phyloP scores from a whole-genome alignment of 2,888 invertebrate genomes.

The Lithophane leautieri region DNA sequence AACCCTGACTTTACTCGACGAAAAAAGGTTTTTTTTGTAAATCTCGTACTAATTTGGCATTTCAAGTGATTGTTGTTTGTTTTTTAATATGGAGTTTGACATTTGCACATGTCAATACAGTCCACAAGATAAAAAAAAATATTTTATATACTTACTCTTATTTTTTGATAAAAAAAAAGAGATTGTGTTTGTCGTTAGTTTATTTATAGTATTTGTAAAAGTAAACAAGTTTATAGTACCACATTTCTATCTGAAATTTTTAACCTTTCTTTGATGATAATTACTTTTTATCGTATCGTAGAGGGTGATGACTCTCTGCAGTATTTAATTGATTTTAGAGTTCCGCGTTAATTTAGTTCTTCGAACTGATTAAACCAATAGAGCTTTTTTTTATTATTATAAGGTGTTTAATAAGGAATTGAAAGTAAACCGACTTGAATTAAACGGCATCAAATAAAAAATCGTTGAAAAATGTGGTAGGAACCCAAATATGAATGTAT shows the following conservation, averaged over 20 bases:
- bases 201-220: not conserved
- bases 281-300: not conserved
- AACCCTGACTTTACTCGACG: too few relatives aligned
- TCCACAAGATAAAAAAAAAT: too few relatives aligned
- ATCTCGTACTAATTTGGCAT: too few relatives aligned
- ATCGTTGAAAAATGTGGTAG: too few relatives aligned
- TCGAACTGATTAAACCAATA: not conserved
- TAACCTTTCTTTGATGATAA: not conserved
- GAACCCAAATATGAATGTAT: not conserved
- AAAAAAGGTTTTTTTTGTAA: too few relatives aligned
- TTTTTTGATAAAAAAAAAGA: not conserved
- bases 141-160: too few relatives aligned
- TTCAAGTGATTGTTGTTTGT: too few relatives aligned
- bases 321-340: not conserved
- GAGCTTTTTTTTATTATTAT: not conserved
- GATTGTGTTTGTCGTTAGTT: not conserved
- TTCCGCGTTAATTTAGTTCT: not conserved
- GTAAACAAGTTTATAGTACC: not conserved
- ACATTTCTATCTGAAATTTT: not conserved
- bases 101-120: too few relatives aligned
- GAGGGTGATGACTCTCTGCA: conserved; percentile 2
- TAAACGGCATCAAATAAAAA: too few relatives aligned
- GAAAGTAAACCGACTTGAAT: not conserved
- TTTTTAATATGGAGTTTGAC: too few relatives aligned
- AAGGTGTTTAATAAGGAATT: not conserved